Base-by-base conservation (phyloP, 1,140 invertebrate species). In the Hyles euphorbiae region DNA sequence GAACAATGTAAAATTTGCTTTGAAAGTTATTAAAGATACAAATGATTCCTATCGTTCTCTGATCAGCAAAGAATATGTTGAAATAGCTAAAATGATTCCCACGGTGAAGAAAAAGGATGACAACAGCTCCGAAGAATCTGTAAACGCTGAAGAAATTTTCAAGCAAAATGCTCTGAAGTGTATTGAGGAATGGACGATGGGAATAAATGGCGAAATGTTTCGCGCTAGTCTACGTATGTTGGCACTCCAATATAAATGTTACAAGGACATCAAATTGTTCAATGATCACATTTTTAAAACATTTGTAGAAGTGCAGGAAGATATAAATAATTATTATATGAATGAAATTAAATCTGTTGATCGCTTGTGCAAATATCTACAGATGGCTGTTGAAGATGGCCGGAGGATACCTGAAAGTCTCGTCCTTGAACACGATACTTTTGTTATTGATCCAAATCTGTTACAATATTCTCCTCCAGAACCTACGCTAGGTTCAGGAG, bases 271-370 rank as follows among this genome's bases (percentile, higher is more conserved):
- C 58, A 78, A 81, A 54, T 72, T 90, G 47, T 77, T 91, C 43
- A 74, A 90, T 45, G 70, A 80, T 12, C 72, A 74, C 12, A 76
- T 91, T 63, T 74, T 74, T 43, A 78, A 74, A 57, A 64, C 76
- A 1, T 91, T 91, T 58, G 79, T 72, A 40, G 71, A 77, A 3
- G 70, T 91, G 36, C 83, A 88, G 66, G 71, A 89, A 10, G 47
- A 78, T 43, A 90, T 92, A n/a, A 64, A 88, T 56, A 71, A 74
- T n/a, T 84, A 90, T 68, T 92, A 92, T 63, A 53, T 81, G 40
- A 84, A 82, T 40, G 92, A 93, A 71, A 84, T 92, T 12, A 79
- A 89, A 64, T 89, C 89, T 63, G 88, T 93, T 4, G 83, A 91
- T 62, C 77, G 88, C 11, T 77, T 91, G 48, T 90, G 89, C 56